A percentile compares a stretch with the other conserved stretches of the same genome.
phyloP scores from a whole-genome alignment of 2,113 vertebrate species.

The Notechis scutatus region DNA sequence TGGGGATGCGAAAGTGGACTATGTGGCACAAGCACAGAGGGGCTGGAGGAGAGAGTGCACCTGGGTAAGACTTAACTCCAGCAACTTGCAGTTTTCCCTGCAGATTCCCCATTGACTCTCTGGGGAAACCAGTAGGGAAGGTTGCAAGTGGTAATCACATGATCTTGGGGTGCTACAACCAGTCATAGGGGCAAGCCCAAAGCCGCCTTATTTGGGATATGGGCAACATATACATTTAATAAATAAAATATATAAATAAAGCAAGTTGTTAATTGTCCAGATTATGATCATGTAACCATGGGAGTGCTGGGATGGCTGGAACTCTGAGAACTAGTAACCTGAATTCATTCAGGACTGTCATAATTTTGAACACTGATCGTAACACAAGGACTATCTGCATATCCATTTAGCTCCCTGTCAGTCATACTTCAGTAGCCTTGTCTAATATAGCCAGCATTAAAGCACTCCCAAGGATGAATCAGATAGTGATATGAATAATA shows the following conservation, averaged over 20 bases:
- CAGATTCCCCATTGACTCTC: background rate
- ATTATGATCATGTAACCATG: background rate
- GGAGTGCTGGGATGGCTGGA: background rate
- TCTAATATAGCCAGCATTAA: background rate
- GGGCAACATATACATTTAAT: background rate
- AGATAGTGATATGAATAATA: background rate
- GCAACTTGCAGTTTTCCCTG: background rate
- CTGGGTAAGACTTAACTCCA: background rate
- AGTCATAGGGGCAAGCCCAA: background rate
- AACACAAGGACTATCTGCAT: background rate
- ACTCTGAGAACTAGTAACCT: background rate
- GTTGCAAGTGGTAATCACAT: background rate
- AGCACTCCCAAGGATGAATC: background rate
- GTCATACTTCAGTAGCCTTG: background rate
- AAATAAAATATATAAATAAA: background rate
- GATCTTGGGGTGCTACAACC: background rate
- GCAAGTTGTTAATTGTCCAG: background rate
- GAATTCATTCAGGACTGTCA: background rate
- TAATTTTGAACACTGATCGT: background rate
- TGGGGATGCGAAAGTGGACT: background rate
- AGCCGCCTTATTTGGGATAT: background rate
- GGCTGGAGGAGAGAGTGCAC: background rate
- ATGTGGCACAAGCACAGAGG: too few relatives aligned
- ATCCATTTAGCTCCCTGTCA: background rate
- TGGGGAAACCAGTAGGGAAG: background rate